Evolutionary conservation across 2,797 vertebrate genomes (phyloP), one percentile per base, ranked within the genome.

Genomic region (Propithecus deckenii): DNA sequence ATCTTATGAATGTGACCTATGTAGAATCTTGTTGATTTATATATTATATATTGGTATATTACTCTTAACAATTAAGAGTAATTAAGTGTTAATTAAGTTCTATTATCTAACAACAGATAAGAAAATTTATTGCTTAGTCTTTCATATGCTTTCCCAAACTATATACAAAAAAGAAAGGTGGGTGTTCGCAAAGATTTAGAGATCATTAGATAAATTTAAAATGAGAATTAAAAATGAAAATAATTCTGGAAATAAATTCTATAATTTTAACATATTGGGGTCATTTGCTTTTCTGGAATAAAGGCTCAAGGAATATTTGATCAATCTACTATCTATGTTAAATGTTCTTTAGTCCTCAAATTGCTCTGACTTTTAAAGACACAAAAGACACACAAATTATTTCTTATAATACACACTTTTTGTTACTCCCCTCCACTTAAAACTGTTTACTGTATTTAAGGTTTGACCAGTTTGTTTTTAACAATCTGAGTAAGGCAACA

Each of bases 191-290:
- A 88, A 89, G 18, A 52, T 83, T 86, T 90, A 85, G 30, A 79
- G 35, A 92, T 79, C 25, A 74, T 75, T 67, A 96, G 50, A 90
- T 88, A 75, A 57, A 84, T 87, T 89, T 38, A 93, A 91, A 80
- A 61, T 74, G 41, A 14, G 2, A 69, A 91, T 43, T 80, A 48
- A 52, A 46, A 80, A 81, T 48, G 18, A 81, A 91, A 89, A 86
- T 46, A 1, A 75, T 94, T 91, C 30, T 46, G 59, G 17, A 89
- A 76, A 84, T 71, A 57, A 72, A 71, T 61, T 91, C 8, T 86
- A 67, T 81, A 46, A 71, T 94, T 74, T 94, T 86, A 76, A 63
- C 22, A 57, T 83, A 80, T 86, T 86, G 9, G 32, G 22, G 50
- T 59, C 25, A 87, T 65, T 41, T 87, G 10, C 23, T 91, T 94